Evolutionary conservation across 1,140 invertebrate species (phyloP).

Genomic region (Drosophila rufa): DNA sequence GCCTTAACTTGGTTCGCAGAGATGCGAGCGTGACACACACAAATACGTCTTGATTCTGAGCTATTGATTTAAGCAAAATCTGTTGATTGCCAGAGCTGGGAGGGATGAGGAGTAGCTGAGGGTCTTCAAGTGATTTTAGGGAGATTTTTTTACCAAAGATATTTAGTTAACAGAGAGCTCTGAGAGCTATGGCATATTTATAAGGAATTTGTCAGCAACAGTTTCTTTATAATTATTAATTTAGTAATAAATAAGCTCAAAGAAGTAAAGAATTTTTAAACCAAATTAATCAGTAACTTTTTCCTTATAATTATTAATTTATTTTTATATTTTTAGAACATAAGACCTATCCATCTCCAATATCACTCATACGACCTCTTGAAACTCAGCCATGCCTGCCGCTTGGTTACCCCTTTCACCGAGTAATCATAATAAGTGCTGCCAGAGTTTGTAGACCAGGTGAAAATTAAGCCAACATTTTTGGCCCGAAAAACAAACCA

Average conservation of each 20-base stretch:
- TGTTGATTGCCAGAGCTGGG: constrained; percentile 13
- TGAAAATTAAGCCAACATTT: not conserved
- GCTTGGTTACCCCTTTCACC: not conserved
- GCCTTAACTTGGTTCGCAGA: constrained; percentile 29
- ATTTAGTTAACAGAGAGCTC: not conserved
- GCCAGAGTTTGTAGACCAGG: not conserved
- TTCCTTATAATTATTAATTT: no score
- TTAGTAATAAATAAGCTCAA: no score
- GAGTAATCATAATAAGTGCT: constrained; percentile 25
- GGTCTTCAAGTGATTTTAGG: not conserved
- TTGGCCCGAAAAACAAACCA: not conserved
- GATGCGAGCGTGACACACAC: constrained; percentile 42
- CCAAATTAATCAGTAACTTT: no score
- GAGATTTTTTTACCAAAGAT: not conserved
- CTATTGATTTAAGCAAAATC: constrained; percentile 42
- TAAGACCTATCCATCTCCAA: not conserved
- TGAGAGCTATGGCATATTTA: no score
- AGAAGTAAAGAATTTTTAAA: no score
- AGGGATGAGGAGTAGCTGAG: not conserved
- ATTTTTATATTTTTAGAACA: not conserved
- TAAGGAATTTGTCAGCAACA: not conserved
- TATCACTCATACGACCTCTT: constrained; percentile 14
- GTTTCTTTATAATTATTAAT: no score
- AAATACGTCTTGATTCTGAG: constrained; percentile 25
- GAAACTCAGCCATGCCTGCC: not conserved